phyloP scores from a whole-genome alignment of 1,140 invertebrate genomes.

The Physella acuta region DNA sequence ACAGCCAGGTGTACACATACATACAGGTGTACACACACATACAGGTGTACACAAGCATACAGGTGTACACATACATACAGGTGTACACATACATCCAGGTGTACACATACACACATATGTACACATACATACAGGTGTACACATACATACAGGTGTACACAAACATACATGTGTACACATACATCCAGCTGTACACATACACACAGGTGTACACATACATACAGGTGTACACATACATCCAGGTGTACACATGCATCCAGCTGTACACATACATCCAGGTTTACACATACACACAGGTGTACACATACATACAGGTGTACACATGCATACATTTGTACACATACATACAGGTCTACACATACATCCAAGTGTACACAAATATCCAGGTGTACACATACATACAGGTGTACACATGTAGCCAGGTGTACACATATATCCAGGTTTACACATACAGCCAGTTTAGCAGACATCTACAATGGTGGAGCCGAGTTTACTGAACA shows the following conservation, averaged over 20 bases:
- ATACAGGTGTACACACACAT: no score
- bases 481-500: no score
- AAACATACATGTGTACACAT: neutral
- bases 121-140: conserved; percentile 3
- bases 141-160: neutral
- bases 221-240: neutral
- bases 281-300: neutral
- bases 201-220: neutral
- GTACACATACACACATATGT: neutral
- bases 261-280: neutral
- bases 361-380: neutral
- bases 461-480: no score
- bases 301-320: neutral
- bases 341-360: neutral
- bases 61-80: neutral
- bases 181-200: no score
- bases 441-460: no score
- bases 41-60: neutral
- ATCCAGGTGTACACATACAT: neutral
- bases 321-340: neutral
- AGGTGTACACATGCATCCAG: neutral
- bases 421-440: neutral
- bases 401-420: neutral
- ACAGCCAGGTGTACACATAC: no score
- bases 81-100: neutral